Evolutionary conservation across 1,140 invertebrate genomes (phyloP), one percentile per base, ranked within the genome.

Genomic region (Megathymus violae): DNA sequence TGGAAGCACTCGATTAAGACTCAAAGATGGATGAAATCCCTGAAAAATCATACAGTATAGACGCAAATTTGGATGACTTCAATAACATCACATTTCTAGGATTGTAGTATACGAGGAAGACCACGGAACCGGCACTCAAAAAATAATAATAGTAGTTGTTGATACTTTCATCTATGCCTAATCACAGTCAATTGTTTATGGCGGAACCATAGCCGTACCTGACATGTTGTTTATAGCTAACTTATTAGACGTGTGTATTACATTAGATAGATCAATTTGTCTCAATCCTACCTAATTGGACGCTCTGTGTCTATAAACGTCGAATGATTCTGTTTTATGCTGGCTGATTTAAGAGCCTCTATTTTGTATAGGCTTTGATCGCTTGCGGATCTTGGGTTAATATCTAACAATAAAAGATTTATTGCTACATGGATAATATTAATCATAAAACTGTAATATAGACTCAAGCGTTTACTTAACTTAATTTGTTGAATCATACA

Each of bases 191-290:
- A 6, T 43, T 27, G 31, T 51, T 51, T 43, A 54, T 54, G 41
- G 25, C 44, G 19, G n/a, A n/a, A n/a, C 38, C 40, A 52, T 13
- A 25, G 36, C 48, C 9, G 17, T 38, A 13, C 38, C 51, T 27
- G 51, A 54, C 52, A 31, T 56, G 41, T 43, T 40, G 52, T 56
- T 56, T 56, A 56, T 31, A 56, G 52, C 40, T 25, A 46, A 58
- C 25, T 22, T 58, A 27, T 43, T 54, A 13, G 51, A 31, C 41
- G 40, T 44, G 41, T 58, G 40, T 46, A 41, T 58, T 13, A 41
- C 41, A 46, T 58, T 46, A 46, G 54, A 58, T 58, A 25, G 41
- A 58, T 58, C 54, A 58, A 58, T 58, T 58, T 58, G 54, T 58
- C 54, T 46, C 25, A 58, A 58, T 46, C 25, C 54, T 36, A 58